Conservation (phyloP, 2,888 invertebrate species). For the Sceliomorpha sp. region DNA sequence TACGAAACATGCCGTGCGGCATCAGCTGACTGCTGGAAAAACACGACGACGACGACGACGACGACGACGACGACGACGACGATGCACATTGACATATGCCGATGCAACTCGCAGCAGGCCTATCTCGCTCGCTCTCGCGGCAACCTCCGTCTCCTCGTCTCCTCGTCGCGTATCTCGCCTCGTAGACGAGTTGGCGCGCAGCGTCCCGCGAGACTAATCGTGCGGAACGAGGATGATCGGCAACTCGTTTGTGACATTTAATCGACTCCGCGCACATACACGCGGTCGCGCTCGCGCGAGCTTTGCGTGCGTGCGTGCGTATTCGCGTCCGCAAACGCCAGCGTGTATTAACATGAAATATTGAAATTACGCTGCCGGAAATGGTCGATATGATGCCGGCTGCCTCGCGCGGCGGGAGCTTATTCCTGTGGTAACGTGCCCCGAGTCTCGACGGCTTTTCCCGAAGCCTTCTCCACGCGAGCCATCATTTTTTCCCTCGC, state of each 20-base stretch:
- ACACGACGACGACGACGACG: too few species aligned
- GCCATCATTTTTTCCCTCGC: too few species aligned
- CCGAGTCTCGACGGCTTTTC: too few species aligned
- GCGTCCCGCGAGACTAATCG: slow-evolving; percentile 46
- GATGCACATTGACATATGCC: slow-evolving; percentile 23
- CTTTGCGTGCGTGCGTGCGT: slow-evolving; percentile 37
- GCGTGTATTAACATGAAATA: slow-evolving; percentile 50
- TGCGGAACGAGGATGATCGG: slow-evolving; percentile 53
- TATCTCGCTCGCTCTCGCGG: slow-evolving; percentile 7
- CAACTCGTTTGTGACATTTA: slow-evolving; percentile 53
- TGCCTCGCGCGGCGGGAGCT: slow-evolving; percentile 4
- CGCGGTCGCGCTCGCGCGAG: too few species aligned
- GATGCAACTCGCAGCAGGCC: not conserved
- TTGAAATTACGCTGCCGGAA: slow-evolving; percentile 48
- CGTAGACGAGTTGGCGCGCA: slow-evolving; percentile 49
- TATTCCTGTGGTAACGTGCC: too few species aligned
- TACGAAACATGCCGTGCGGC: not conserved
- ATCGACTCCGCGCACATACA: slow-evolving; percentile 21
- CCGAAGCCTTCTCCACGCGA: too few species aligned
- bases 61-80: too few species aligned
- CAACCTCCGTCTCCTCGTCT: slow-evolving; percentile 5
- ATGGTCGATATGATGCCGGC: slow-evolving; percentile 32
- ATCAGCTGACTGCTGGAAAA: not conserved
- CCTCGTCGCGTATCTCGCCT: slow-evolving; percentile 31
- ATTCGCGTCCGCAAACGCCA: slow-evolving; percentile 26